Evolutionary conservation across 2,888 invertebrate species (phyloP).

Genomic region (Tryphoninae sp.): DNA sequence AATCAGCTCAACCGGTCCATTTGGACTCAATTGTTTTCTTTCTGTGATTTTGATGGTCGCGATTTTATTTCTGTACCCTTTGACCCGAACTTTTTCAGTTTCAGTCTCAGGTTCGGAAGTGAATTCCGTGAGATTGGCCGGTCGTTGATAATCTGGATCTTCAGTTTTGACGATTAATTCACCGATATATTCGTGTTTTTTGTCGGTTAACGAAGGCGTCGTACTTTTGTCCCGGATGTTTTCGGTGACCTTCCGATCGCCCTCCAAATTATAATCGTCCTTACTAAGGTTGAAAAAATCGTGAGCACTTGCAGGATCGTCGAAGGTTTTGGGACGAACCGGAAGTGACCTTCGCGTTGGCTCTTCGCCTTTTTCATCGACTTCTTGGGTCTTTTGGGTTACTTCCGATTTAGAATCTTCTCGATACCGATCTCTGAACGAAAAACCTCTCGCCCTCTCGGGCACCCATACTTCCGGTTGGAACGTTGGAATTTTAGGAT

Average conservation of each 20-base stretch:
- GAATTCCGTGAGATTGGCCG: conserved; percentile 69
- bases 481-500: not conserved
- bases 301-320: conserved; percentile 62
- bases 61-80: conserved; percentile 70
- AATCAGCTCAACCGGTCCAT: conserved; percentile 64
- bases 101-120: conserved; percentile 69
- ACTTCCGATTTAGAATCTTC: not conserved
- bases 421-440: conserved; percentile 4
- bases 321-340: conserved; percentile 37
- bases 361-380: not conserved
- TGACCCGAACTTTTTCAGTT: conserved; percentile 68
- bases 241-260: conserved; percentile 12
- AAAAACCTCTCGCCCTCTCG: conserved; percentile 8
- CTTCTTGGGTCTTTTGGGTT: not conserved
- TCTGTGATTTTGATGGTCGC: conserved; percentile 68
- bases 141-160: conserved; percentile 67
- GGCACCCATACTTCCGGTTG: conserved; percentile 20
- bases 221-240: not conserved
- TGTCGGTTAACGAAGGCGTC: conserved; percentile 10
- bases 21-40: conserved; percentile 65
- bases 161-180: conserved; percentile 37
- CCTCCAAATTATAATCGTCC: conserved; percentile 62
- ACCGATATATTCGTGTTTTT: conserved; percentile 33
- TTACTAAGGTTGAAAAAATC: conserved; percentile 67
- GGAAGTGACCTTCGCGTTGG: conserved; percentile 8